These are phyloP conservation scores for Amblyornis subalaris DNA, from an alignment of 2,113 vertebrate species.

Conservation along the genomic window DNA sequence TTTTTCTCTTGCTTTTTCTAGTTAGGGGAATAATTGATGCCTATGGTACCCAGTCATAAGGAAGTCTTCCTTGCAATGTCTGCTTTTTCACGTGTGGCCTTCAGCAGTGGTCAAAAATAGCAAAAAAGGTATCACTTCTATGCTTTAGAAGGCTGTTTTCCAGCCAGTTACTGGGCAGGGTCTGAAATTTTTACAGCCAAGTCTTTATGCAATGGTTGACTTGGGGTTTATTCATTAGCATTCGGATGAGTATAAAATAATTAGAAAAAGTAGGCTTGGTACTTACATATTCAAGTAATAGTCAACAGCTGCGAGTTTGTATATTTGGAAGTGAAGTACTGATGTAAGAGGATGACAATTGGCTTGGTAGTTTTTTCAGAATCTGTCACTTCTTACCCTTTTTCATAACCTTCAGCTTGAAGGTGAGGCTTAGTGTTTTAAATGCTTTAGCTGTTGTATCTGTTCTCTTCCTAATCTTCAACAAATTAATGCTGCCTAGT, in stretches of 20 bases:
- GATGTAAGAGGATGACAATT: background rate
- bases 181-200: background rate
- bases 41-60: constrained; percentile 9
- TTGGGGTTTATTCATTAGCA: background rate
- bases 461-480: background rate
- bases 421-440: background rate
- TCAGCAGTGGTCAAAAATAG: background rate
- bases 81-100: constrained; percentile 19
- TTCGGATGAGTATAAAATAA: background rate
- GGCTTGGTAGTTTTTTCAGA: background rate
- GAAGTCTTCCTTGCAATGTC: constrained; percentile 30
- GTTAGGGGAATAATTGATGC: constrained; percentile 52
- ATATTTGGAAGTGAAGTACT: background rate
- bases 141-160: background rate
- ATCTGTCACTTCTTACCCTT: background rate
- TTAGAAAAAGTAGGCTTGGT: background rate
- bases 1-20: constrained; percentile 5
- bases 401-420: background rate
- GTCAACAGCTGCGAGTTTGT: background rate
- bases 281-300: background rate
- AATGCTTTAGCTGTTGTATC: background rate
- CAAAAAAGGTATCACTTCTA: background rate
- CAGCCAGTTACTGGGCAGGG: background rate
- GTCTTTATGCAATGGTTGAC: background rate
- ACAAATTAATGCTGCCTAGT: rapidly evolving